Evolutionary conservation across 2,113 vertebrate genomes (phyloP).

Genomic region (Python bivittatus): DNA sequence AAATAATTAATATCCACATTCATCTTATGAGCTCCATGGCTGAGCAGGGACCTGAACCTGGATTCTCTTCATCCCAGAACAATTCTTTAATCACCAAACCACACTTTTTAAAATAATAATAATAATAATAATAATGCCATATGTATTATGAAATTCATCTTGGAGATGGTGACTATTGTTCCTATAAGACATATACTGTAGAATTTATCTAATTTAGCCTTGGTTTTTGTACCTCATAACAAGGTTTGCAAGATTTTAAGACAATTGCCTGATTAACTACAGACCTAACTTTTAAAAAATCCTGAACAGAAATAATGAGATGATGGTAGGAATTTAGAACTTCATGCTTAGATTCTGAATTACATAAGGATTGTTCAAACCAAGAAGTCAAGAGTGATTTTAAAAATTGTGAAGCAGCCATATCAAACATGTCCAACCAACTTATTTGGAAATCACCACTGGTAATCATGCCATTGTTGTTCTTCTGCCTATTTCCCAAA

Average conservation of each 20-base stretch:
- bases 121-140: too few relatives aligned
- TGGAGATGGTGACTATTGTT: too few relatives aligned
- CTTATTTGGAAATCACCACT: not conserved
- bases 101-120: not conserved
- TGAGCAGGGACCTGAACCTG: not conserved
- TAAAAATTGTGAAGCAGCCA: not conserved
- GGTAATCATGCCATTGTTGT: not conserved
- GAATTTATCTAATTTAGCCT: too few relatives aligned
- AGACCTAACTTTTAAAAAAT: too few relatives aligned
- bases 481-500: not conserved
- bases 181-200: too few relatives aligned
- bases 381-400: not conserved
- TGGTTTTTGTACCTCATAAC: too few relatives aligned
- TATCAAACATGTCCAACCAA: not conserved
- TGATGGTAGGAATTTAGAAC: not conserved
- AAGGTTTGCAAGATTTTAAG: too few relatives aligned
- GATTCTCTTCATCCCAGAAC: not conserved
- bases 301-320: not conserved
- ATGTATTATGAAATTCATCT: too few relatives aligned
- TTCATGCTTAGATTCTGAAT: not conserved
- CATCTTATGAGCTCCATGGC: not conserved
- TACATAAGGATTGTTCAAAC: not conserved
- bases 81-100: not conserved
- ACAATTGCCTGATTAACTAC: too few relatives aligned
- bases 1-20: not conserved